A percentile compares a stretch with the other conserved stretches of the same genome.
Conservation (phyloP, 2,797 vertebrate species). For the Toxotes lorentzi region DNA sequence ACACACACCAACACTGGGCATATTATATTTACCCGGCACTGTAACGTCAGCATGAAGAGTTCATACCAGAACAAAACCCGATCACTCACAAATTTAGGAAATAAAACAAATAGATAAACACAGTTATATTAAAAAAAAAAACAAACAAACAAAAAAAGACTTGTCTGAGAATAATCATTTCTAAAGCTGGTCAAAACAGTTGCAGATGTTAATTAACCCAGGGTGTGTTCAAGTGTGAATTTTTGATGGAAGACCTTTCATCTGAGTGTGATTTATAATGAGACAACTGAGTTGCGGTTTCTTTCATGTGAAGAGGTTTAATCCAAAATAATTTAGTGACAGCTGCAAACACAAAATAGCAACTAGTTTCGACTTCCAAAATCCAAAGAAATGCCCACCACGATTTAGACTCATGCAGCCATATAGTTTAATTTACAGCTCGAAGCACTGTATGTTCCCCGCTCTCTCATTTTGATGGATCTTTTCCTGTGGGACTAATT, state of each 20-base stretch:
- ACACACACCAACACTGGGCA: constrained; percentile 14
- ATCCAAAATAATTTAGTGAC: constrained; percentile 35
- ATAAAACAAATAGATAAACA: not conserved
- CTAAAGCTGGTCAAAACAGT: not conserved
- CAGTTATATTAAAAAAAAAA: not conserved
- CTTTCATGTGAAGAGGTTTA: not conserved
- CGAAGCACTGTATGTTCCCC: constrained; percentile 35
- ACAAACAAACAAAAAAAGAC: not conserved
- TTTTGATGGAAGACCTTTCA: constrained; percentile 29
- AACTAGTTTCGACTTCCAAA: constrained; percentile 16
- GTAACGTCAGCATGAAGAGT: constrained; percentile 4
- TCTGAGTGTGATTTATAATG: constrained; percentile 23
- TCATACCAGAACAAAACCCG: not conserved
- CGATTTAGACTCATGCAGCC: constrained; percentile 17
- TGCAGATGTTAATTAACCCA: constrained; percentile 25
- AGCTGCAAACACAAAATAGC: constrained; percentile 17
- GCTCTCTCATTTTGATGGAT: constrained; percentile 58
- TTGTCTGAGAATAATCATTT: not conserved
- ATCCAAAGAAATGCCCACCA: constrained; percentile 20
- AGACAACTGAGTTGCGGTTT: constrained; percentile 3
- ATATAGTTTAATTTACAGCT: constrained; percentile 44
- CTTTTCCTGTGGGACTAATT: constrained; percentile 77
- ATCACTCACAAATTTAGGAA: constrained; percentile 10
- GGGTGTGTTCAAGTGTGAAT: constrained; percentile 6
- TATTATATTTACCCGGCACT: not conserved